Evolutionary conservation across 2,113 vertebrate species (phyloP).

Genomic region (Plecturocebus donacophilus): DNA sequence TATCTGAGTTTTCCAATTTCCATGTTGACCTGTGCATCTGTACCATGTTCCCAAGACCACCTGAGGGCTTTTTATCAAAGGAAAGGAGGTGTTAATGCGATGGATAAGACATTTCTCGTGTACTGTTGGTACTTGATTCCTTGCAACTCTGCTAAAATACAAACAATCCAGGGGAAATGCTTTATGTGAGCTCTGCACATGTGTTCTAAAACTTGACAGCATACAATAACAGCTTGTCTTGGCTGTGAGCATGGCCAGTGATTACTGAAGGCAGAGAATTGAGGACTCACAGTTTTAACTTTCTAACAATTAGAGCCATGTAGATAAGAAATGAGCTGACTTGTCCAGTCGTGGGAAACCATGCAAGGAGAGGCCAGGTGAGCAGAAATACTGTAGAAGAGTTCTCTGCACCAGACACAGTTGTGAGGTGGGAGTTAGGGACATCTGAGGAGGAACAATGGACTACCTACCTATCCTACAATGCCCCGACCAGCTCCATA

Average conservation of each 20-base stretch:
- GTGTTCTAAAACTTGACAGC: background rate
- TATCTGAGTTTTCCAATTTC: background rate
- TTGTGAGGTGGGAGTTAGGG: background rate
- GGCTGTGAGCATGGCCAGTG: background rate
- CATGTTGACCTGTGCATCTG: background rate
- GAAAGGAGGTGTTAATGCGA: conserved; percentile 1
- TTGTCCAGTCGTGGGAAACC: background rate
- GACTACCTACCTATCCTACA: no score
- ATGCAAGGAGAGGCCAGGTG: background rate
- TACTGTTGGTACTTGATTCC: background rate
- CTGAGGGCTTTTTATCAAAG: background rate
- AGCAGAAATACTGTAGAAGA: background rate
- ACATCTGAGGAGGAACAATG: background rate
- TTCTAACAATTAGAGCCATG: background rate
- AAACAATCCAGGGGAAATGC: background rate
- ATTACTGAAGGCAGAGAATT: background rate
- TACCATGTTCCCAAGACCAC: background rate
- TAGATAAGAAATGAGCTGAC: background rate
- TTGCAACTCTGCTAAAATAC: background rate
- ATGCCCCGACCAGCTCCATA: no score
- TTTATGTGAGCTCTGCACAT: background rate
- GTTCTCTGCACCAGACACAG: background rate
- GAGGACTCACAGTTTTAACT: background rate
- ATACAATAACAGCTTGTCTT: background rate
- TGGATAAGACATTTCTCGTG: background rate